These are phyloP conservation scores for Melanchra persicariae DNA, from an alignment of 2,888 invertebrate species.

Conservation along the genomic window DNA sequence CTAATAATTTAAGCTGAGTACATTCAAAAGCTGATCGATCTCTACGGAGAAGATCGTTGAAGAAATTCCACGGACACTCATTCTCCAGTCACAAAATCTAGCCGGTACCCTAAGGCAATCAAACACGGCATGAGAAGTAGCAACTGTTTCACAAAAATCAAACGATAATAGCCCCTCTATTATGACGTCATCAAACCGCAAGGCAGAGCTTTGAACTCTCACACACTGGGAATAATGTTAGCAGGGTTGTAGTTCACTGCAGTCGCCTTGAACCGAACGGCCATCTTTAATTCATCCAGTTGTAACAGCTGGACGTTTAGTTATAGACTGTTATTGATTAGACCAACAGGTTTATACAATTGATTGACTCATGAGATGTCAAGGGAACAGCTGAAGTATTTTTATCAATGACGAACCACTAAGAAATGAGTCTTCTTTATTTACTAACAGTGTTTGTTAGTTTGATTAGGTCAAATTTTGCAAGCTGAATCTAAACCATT, in stretches of 20 bases:
- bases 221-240: constrained; percentile 35
- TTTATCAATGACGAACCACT: too few relatives aligned
- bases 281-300: constrained; percentile 11
- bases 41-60: too few relatives aligned
- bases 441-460: too few relatives aligned
- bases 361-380: too few relatives aligned
- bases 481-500: too few relatives aligned
- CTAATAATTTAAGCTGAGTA: too few relatives aligned
- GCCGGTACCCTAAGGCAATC: neutral
- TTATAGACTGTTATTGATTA: constrained; percentile 2
- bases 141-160: neutral
- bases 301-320: constrained; percentile 11
- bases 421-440: too few relatives aligned
- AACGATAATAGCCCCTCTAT: neutral
- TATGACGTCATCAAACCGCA: constrained; percentile 30
- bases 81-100: neutral
- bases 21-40: too few relatives aligned
- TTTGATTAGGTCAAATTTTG: too few relatives aligned
- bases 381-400: too few relatives aligned
- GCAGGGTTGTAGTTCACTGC: constrained; percentile 33
- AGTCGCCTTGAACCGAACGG: constrained; percentile 29
- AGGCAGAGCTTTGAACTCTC: constrained; percentile 42
- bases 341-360: too few relatives aligned
- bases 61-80: too few relatives aligned
- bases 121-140: neutral